These are phyloP conservation scores for Chouioia cunea DNA, from an alignment of 2,888 invertebrate species.

Conservation along the genomic window DNA sequence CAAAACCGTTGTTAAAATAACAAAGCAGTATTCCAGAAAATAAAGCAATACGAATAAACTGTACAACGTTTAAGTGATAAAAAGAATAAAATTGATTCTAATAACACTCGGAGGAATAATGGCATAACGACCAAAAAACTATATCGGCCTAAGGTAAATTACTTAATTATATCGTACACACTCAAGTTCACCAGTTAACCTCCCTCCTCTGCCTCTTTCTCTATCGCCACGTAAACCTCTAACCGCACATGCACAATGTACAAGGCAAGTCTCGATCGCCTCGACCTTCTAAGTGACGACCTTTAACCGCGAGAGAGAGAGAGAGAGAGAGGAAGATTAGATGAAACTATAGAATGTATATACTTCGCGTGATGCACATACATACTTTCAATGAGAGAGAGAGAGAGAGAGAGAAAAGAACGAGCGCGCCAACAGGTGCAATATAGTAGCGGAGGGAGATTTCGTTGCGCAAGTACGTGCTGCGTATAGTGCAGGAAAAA, in stretches of 20 bases:
- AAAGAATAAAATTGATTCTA: conserved; percentile 25
- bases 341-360: conserved; percentile 50
- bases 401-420: not conserved
- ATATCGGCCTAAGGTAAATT: conserved; percentile 57
- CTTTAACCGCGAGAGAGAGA: conserved; percentile 55
- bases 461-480: conserved; percentile 10
- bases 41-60: too few relatives aligned
- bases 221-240: not conserved
- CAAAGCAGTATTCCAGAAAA: too few relatives aligned
- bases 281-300: conserved; percentile 51
- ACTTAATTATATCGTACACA: conserved; percentile 52
- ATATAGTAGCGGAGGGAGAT: conserved; percentile 4
- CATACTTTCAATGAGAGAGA: conserved; percentile 24
- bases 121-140: conserved; percentile 37
- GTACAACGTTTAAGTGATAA: not conserved
- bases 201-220: not conserved
- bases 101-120: conserved; percentile 21
- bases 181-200: conserved; percentile 52
- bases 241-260: not conserved
- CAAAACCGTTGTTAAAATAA: not conserved
- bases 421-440: conserved; percentile 31
- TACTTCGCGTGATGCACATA: conserved; percentile 51
- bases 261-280: conserved; percentile 29
- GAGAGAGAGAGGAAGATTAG: conserved; percentile 54
- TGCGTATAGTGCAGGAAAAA: conserved; percentile 8